Conservation (phyloP, 2,888 invertebrate species). For the Argyra leucocephala region DNA sequence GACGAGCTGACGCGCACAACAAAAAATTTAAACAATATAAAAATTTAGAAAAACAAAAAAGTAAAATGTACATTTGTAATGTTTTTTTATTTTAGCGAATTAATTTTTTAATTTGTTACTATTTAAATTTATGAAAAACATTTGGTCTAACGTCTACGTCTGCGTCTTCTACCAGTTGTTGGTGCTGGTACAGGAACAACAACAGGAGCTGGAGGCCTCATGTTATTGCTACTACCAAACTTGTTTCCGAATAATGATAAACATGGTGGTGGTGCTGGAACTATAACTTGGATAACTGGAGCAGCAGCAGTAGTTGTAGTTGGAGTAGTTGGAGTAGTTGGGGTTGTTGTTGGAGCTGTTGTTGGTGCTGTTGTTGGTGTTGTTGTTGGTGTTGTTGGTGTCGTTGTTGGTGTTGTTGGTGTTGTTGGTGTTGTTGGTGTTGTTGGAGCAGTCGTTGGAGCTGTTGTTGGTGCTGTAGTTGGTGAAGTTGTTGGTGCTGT, state of each 20-base stretch:
- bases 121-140: too few species aligned
- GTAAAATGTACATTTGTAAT: too few species aligned
- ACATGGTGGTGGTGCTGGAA: neutral
- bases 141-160: too few species aligned
- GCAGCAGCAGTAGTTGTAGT: neutral
- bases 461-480: neutral
- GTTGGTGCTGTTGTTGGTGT: neutral
- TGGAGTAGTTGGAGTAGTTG: neutral
- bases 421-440: neutral
- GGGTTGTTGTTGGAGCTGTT: neutral
- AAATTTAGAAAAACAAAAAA: too few species aligned
- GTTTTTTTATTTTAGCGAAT: too few species aligned
- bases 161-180: neutral
- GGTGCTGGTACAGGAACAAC: too few species aligned
- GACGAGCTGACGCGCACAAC: too few species aligned
- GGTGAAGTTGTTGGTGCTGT: neutral
- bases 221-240: too few species aligned
- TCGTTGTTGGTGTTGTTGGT: neutral
- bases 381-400: neutral
- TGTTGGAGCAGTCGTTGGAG: neutral
- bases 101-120: too few species aligned
- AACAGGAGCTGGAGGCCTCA: too few species aligned
- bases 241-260: neutral
- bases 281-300: neutral
- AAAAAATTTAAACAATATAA: too few species aligned